Evolutionary conservation across 2,113 vertebrate genomes (phyloP), one percentile per base, ranked within the genome.

Genomic region (Nesoenas mayeri): DNA sequence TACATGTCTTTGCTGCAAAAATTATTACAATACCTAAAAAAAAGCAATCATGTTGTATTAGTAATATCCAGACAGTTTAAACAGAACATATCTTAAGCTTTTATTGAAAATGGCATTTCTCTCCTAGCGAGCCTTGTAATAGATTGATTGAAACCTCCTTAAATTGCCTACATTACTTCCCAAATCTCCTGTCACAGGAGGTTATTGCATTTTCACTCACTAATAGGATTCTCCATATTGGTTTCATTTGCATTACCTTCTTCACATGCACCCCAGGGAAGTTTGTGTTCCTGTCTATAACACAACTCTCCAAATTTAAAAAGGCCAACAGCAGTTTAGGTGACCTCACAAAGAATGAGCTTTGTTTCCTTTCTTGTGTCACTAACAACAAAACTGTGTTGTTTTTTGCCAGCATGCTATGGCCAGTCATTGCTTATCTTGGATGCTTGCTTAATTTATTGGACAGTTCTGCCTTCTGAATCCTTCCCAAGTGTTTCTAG

Each of bases 51-150:
- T 8, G 6, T 19, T 66, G 13, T 40, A 80, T 66, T 88, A 90
- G 54, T 89, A 93, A 80, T 50, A 95, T 38, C n/a, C 32, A 58
- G 62, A 47, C 25, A 48, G 51, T 73, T 96, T 85, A 74, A 96
- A 88, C 22, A 51, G 32, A 92, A 51, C 32, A 71, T 38, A 32
- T 66, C 29, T 83, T 67, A 56, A 66, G 51, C 58, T 86, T 80
- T 78, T 72, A 74, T 6, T 83, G 72, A 64, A 95, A 88, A 80
- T 28, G 32, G 48, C 11, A n/a, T 65, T 95, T 78, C 7, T 54
- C 3, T 83, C 34, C 64, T 15, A 81, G 64, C 0, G 1, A 91
- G 69, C 9, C 28, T 61, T 90, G 48, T 54, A 90, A 83, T 42
- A 0, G 0, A 91, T 54, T n/a, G 71, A 91, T 15, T 74, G 72